These are phyloP conservation scores for Esperia sulphurella DNA, from an alignment of 2,888 invertebrate species.

Conservation along the genomic window DNA sequence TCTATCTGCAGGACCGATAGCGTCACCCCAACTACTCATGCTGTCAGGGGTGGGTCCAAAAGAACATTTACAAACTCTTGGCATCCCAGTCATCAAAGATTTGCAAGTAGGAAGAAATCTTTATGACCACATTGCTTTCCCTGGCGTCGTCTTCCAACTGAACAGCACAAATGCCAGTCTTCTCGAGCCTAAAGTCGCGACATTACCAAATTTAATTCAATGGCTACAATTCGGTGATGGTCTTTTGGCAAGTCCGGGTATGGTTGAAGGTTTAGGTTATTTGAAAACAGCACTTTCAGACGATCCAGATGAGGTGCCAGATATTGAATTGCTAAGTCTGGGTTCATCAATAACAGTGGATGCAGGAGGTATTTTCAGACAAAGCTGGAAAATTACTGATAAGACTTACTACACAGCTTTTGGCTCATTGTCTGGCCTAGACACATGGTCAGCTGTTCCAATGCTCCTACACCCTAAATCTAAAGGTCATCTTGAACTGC, in stretches of 20 bases:
- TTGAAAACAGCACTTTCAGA: slow-evolving; percentile 78
- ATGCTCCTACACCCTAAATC: slow-evolving; percentile 88
- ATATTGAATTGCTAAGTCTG: slow-evolving; percentile 82
- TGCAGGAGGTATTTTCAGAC: slow-evolving; percentile 69
- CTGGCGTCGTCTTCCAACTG: slow-evolving; percentile 68
- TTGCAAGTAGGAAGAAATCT: slow-evolving; percentile 83
- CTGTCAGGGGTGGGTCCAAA: slow-evolving; percentile 86
- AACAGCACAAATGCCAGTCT: slow-evolving; percentile 65
- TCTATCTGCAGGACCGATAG: slow-evolving; percentile 91
- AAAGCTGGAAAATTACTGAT: slow-evolving; percentile 78
- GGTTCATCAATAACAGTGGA: slow-evolving; percentile 82
- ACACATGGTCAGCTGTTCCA: slow-evolving; percentile 82
- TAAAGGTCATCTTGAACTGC: slow-evolving; percentile 83
- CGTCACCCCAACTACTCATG: slow-evolving; percentile 95
- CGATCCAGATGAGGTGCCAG: slow-evolving; percentile 79
- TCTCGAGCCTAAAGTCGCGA: slow-evolving; percentile 60
- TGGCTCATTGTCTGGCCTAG: slow-evolving; percentile 72
- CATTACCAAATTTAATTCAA: slow-evolving; percentile 56
- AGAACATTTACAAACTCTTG: slow-evolving; percentile 75
- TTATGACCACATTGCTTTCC: slow-evolving; percentile 81
- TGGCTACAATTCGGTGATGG: slow-evolving; percentile 76
- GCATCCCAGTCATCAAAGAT: slow-evolving; percentile 81
- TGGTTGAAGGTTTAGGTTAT: slow-evolving; percentile 83
- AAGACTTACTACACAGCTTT: slow-evolving; percentile 78
- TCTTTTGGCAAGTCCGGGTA: slow-evolving; percentile 79